Conservation (phyloP, 1,140 invertebrate species). For the Drosophila orena region DNA sequence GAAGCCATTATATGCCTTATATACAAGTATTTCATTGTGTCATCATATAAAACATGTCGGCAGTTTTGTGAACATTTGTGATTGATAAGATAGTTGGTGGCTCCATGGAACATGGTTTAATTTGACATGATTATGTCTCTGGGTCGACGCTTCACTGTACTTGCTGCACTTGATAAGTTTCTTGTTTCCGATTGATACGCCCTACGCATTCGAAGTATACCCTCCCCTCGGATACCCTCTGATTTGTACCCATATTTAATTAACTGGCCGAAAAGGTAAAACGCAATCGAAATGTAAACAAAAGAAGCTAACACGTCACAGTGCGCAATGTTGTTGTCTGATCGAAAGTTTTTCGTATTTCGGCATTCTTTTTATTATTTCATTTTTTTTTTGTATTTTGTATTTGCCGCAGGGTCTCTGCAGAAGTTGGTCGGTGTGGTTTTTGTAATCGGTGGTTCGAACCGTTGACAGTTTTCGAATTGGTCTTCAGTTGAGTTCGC, state of each 20-base stretch:
- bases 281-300: slow-evolving; percentile 60
- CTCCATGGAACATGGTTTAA: neutral
- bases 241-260: slow-evolving; percentile 38
- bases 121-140: slow-evolving; percentile 4
- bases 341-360: slow-evolving; percentile 75
- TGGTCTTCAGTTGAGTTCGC: slow-evolving; percentile 62
- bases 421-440: slow-evolving; percentile 55
- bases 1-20: neutral
- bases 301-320: slow-evolving; percentile 37
- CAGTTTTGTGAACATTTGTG: neutral
- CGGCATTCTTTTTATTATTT: slow-evolving; percentile 59
- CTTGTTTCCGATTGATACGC: slow-evolving; percentile 47
- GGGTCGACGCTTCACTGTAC: slow-evolving; percentile 50
- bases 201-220: slow-evolving; percentile 36
- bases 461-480: slow-evolving; percentile 45
- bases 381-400: slow-evolving; percentile 12
- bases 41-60: too few species aligned
- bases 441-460: slow-evolving; percentile 14
- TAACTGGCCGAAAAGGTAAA: slow-evolving; percentile 46
- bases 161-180: slow-evolving; percentile 32
- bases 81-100: neutral
- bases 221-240: neutral
- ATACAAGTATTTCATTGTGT: neutral
- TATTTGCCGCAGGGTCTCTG: slow-evolving; percentile 32
- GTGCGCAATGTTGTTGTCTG: slow-evolving; percentile 51